A percentile compares a stretch with the other conserved stretches of the same genome.
phyloP scores from a whole-genome alignment of 2,113 vertebrate genomes.

The Cyphomyrus discorhynchus region DNA sequence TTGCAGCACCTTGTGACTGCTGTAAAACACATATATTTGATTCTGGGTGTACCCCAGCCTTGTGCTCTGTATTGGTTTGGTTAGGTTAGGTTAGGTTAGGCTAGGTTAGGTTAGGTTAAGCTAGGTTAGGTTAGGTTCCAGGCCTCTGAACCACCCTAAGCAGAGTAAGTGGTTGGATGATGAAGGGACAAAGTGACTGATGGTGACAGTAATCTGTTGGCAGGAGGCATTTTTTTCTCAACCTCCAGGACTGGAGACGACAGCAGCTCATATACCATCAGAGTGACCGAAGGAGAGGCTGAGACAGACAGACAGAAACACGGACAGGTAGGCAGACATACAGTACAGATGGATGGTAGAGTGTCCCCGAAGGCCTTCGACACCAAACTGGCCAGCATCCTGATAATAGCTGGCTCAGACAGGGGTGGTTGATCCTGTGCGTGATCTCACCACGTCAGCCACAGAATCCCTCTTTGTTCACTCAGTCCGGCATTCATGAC shows the following conservation, averaged over 20 bases:
- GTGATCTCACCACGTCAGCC: constrained; percentile 65
- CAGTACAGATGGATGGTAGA: neutral
- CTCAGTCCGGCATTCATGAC: constrained; percentile 43
- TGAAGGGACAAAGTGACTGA: neutral
- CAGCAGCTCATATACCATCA: neutral
- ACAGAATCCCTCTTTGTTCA: constrained; percentile 68
- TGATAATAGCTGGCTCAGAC: constrained; percentile 49
- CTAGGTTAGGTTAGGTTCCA: neutral
- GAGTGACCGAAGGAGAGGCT: neutral
- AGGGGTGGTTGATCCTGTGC: constrained; percentile 46
- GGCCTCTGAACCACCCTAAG: neutral
- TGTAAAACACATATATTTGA: neutral
- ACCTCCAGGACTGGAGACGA: neutral
- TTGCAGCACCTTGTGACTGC: neutral
- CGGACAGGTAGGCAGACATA: neutral
- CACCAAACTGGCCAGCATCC: neutral
- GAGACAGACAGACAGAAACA: neutral
- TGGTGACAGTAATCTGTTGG: neutral
- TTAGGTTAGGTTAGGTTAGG: neutral
- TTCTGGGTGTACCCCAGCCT: neutral
- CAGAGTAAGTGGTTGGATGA: neutral
- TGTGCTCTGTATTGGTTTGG: neutral
- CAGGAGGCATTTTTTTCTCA: neutral
- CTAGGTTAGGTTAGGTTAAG: neutral
- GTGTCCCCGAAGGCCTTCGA: neutral